A percentile compares a stretch with the other conserved stretches of the same genome.
Evolutionary conservation across 2,888 invertebrate genomes (phyloP).

Genomic region (Caenorhabditis sulstoni): DNA sequence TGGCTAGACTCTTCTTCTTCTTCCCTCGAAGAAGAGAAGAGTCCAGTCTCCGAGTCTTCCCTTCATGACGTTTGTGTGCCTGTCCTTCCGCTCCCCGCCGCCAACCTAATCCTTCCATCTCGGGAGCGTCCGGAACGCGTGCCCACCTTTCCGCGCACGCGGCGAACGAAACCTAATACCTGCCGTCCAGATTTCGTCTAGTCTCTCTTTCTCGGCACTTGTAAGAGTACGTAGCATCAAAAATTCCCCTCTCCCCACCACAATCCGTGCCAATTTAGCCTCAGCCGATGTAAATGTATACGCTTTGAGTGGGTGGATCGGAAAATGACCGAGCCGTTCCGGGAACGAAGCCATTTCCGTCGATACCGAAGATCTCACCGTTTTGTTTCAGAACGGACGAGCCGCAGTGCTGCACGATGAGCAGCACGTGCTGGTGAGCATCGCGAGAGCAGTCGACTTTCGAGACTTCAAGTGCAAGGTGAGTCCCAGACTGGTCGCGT

Average conservation of each 20-base stretch:
- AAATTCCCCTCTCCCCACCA: background rate
- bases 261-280: background rate
- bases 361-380: no score
- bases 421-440: slow-evolving; percentile 67
- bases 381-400: slow-evolving; percentile 74
- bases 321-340: no score
- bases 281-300: slow-evolving; percentile 10
- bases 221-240: slow-evolving; percentile 25
- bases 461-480: slow-evolving; percentile 77
- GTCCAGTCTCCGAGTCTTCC: background rate
- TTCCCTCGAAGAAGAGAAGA: no score
- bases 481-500: slow-evolving; percentile 40
- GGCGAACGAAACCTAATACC: slow-evolving; percentile 43
- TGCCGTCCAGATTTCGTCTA: slow-evolving; percentile 42
- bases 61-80: slow-evolving; percentile 7
- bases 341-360: background rate
- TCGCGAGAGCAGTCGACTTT: slow-evolving; percentile 75
- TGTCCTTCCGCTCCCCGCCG: background rate
- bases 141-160: slow-evolving; percentile 25
- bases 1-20: no score
- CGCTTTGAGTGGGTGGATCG: slow-evolving; percentile 20
- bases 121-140: slow-evolving; percentile 42
- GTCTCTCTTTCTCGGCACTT: slow-evolving; percentile 21
- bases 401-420: slow-evolving; percentile 72
- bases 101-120: slow-evolving; percentile 41